Evolutionary conservation across 2,797 vertebrate species (phyloP).

Genomic region (Calcarius lapponicus): DNA sequence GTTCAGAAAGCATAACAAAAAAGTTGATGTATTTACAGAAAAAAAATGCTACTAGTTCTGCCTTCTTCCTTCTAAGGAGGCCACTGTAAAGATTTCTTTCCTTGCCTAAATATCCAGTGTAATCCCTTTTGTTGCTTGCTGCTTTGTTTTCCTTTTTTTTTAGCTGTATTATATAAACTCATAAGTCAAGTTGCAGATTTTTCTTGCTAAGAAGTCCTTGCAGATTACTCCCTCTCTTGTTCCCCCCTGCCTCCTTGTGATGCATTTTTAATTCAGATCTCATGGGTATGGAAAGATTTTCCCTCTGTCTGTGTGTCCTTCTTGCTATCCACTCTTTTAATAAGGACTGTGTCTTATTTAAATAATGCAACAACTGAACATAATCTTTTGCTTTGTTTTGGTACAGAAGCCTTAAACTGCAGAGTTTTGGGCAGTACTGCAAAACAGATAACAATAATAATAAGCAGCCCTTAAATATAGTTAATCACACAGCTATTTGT

Average conservation of each 20-base stretch:
- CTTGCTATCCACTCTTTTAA: not conserved
- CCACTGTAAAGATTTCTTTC: not conserved
- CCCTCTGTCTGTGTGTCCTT: not conserved
- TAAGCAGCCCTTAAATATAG: not conserved
- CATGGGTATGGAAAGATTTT: not conserved
- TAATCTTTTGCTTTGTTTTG: not conserved
- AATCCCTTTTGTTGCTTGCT: not conserved
- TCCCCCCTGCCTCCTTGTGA: fast-evolving
- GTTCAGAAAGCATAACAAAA: not conserved
- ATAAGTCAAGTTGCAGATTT: not conserved
- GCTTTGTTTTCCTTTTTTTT: not conserved
- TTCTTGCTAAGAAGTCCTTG: not conserved
- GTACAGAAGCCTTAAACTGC: not conserved
- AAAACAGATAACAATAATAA: not conserved
- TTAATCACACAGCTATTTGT: not conserved
- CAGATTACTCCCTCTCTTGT: not conserved
- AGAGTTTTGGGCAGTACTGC: not conserved
- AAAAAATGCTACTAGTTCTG: not conserved
- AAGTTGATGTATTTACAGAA: not conserved
- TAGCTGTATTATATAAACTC: not conserved
- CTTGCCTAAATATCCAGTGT: not conserved
- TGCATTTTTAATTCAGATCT: not conserved
- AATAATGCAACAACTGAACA: not conserved
- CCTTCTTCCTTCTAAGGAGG: not conserved
- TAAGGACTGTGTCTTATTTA: not conserved